Evolutionary conservation across 1,140 invertebrate genomes (phyloP), one percentile per base, ranked within the genome.

Genomic region (Drosophila burlai): DNA sequence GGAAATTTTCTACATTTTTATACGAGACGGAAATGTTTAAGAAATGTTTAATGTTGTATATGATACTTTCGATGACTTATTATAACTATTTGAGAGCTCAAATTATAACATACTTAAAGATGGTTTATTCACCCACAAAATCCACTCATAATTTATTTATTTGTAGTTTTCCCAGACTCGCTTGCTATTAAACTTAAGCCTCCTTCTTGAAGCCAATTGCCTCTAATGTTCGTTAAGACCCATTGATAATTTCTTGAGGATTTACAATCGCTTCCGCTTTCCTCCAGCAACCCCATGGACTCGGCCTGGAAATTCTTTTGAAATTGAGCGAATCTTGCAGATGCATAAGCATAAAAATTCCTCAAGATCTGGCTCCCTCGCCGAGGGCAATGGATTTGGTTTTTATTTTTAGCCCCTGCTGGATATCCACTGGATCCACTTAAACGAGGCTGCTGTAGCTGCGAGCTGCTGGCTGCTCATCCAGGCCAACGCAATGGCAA

Each of bases 351-450:
- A 82, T 75, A 79, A 55, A 83, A 79, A 49, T 80, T 74, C 71
- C 52, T 29, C 26, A 47, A 78, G 66, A 74, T 80, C 67, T 36
- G 10, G n/a, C 69, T 77, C 57, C 84, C 84, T 77, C 80, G 67
- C 46, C 65, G 61, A 68, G 49, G 59, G 43, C 65, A 63, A 54
- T 24, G 40, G 69, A 62, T 63, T 65, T 71, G 46, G 46, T 1
- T 60, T 80, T 75, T 87, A 87, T 87, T 87, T 87, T 89, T 87
- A 87, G 84, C 49, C 42, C 10, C 18, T 29, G 24, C 46, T 69
- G 36, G 61, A 59, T 57, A 54, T 55, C 72, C 68, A 59, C 46
- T 65, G 82, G 74, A 74, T 81, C 76, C 80, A 87, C 83, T 86
- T 86, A 82, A 85, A 85, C 52, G 69, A 45, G 45, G 10, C 42